Conservation (phyloP, 2,113 vertebrate species). For the Zosterops japonicus region DNA sequence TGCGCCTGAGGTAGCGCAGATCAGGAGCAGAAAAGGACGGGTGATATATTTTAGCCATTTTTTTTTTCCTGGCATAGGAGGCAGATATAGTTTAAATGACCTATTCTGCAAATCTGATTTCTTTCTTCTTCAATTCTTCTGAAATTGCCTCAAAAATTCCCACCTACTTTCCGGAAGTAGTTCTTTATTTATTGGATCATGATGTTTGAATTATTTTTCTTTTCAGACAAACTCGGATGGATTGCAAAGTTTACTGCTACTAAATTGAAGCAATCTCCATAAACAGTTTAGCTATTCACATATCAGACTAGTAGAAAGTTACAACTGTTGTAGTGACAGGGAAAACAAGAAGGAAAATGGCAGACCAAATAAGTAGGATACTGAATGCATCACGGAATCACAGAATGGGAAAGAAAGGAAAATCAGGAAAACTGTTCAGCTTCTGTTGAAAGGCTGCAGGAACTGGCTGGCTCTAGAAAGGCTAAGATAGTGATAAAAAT, state of each 20-base stretch:
- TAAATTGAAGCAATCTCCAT: not conserved
- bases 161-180: not conserved
- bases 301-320: not conserved
- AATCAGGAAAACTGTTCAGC: not conserved
- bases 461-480: not conserved
- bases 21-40: not conserved
- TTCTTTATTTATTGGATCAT: not conserved
- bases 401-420: not conserved
- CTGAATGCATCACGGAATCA: not conserved
- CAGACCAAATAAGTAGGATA: not conserved
- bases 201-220: not conserved
- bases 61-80: not conserved
- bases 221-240: not conserved
- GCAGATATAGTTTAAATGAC: not conserved
- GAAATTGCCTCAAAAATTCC: not conserved
- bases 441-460: not conserved
- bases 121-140: not conserved
- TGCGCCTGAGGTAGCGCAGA: not conserved
- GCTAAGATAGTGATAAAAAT: not conserved
- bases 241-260: not conserved
- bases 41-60: not conserved
- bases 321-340: not conserved
- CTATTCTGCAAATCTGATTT: not conserved
- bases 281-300: not conserved
- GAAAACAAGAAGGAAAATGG: not conserved